These are phyloP conservation scores for Crematogaster levior DNA, from an alignment of 2,888 invertebrate genomes.

Conservation along the genomic window DNA sequence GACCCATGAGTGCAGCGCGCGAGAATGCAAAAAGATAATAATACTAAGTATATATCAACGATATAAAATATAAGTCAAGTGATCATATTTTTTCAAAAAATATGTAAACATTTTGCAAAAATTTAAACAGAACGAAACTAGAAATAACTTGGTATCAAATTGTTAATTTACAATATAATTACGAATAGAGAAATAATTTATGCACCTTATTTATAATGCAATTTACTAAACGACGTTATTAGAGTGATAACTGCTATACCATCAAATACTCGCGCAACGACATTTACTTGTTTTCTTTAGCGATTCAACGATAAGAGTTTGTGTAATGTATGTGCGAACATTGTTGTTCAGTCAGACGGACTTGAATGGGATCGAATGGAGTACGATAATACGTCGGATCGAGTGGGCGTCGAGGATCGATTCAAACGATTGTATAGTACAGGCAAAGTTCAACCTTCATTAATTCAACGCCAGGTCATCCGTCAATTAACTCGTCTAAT, in stretches of 20 bases:
- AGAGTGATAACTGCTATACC: constrained; percentile 7
- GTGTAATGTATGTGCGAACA: constrained; percentile 26
- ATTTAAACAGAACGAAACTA: neutral
- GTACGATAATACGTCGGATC: constrained; percentile 46
- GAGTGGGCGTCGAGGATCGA: constrained; percentile 68
- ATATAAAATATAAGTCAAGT: constrained; percentile 3
- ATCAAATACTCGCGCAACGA: constrained; percentile 7
- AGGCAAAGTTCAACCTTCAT: constrained; percentile 68
- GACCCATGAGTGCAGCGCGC: neutral
- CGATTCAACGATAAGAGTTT: constrained; percentile 23
- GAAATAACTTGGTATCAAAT: too few species aligned
- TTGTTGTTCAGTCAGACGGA: constrained; percentile 42
- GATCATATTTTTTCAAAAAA: neutral
- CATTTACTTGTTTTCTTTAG: constrained; percentile 18
- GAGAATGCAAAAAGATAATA: constrained; percentile 12
- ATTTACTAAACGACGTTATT: constrained; percentile 3
- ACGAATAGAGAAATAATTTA: neutral
- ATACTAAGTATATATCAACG: neutral
- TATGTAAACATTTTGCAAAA: neutral
- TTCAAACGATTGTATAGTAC: constrained; percentile 57
- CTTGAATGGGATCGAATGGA: constrained; percentile 63
- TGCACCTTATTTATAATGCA: neutral
- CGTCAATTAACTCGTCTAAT: constrained; percentile 54
- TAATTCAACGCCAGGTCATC: constrained; percentile 53
- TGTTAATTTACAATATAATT: neutral